phyloP scores from a whole-genome alignment of 2,113 vertebrate species.

The Thinocorus orbignyianus region DNA sequence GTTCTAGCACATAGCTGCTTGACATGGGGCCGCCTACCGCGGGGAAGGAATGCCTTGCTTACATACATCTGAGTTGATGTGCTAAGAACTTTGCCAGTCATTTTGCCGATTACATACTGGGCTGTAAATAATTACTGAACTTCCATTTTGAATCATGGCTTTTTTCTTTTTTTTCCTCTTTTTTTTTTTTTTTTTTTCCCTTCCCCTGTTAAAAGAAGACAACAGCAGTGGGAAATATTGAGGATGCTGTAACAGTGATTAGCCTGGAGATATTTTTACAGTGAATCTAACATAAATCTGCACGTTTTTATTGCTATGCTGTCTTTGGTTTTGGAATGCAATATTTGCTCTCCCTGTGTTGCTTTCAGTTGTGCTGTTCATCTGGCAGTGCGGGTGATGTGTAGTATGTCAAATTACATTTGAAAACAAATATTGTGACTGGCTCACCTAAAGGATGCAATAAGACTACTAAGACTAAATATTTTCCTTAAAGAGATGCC shows the following conservation, averaged over 20 bases:
- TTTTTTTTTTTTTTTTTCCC: background rate
- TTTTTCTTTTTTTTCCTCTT: background rate
- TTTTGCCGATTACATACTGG: background rate
- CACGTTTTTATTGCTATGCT: background rate
- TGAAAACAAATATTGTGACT: background rate
- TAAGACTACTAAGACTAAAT: background rate
- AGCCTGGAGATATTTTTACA: background rate
- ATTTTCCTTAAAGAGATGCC: background rate
- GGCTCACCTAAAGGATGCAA: background rate
- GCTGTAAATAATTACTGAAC: background rate
- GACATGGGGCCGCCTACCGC: background rate
- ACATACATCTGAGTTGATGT: background rate
- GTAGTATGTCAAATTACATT: background rate
- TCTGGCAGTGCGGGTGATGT: background rate
- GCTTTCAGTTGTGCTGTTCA: background rate
- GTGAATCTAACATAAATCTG: background rate
- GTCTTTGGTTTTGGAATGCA: background rate
- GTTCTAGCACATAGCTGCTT: conserved; percentile 44
- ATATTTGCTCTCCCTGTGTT: background rate
- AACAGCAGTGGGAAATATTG: background rate
- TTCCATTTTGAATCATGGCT: background rate
- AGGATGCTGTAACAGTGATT: background rate
- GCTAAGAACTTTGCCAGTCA: conserved; percentile 17
- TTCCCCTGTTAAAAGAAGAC: background rate
- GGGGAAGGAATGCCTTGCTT: conserved; percentile 24